A percentile compares a stretch with the other conserved stretches of the same genome.
These are phyloP conservation scores for Eciton burchellii DNA, from an alignment of 1,140 invertebrate species.

Conservation along the genomic window DNA sequence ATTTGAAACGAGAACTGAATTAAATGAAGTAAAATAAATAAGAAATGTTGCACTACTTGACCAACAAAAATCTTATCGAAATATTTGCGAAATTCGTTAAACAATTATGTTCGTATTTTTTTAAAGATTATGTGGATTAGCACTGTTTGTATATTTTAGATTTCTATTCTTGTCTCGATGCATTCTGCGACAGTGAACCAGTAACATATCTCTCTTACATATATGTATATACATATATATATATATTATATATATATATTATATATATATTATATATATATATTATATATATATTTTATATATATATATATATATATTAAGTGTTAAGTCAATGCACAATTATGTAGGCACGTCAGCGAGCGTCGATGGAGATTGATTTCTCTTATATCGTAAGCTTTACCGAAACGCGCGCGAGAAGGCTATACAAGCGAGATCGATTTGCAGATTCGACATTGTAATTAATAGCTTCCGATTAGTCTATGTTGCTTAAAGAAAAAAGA, in stretches of 20 bases:
- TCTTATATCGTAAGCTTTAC: conserved; percentile 16
- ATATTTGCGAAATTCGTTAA: not conserved
- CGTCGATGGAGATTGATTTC: conserved; percentile 39
- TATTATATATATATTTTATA: conserved; percentile 28
- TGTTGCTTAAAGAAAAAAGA: conserved; percentile 53
- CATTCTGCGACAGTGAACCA: conserved; percentile 54
- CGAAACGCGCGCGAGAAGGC: not conserved
- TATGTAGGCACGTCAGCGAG: conserved; percentile 41
- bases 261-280: conserved; percentile 54
- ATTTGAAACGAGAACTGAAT: not conserved
- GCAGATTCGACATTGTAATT: conserved; percentile 51
- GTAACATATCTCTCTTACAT: conserved; percentile 53
- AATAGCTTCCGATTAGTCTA: conserved; percentile 43
- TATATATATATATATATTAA: conserved; percentile 51
- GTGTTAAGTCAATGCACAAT: conserved; percentile 57
- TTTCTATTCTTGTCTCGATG: not conserved
- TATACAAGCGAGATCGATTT: conserved; percentile 8
- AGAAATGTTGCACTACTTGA: too few species aligned
- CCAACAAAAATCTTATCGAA: too few species aligned
- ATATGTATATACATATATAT: conserved; percentile 41
- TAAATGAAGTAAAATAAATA: not conserved
- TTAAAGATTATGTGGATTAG: conserved; percentile 19
- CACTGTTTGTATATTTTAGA: not conserved
- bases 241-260: conserved; percentile 45
- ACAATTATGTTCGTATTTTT: not conserved